Evolutionary conservation across 2,888 invertebrate species (phyloP).

Genomic region (Drosophila macrothrix): DNA sequence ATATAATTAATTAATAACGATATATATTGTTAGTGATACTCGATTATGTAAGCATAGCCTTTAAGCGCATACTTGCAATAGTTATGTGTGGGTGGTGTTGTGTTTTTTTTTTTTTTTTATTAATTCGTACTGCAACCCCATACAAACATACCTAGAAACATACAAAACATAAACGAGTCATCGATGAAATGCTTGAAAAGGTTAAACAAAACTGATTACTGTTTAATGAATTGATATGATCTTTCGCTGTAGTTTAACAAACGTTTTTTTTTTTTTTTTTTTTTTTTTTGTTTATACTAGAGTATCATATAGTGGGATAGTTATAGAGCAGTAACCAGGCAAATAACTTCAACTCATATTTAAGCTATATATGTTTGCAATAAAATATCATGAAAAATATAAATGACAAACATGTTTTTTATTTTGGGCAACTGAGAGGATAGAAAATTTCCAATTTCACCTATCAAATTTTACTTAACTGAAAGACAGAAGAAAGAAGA

Average conservation of each 20-base stretch:
- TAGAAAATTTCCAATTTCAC: background rate
- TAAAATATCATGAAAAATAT: conserved; percentile 73
- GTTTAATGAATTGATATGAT: conserved; percentile 37
- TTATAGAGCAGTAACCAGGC: conserved; percentile 74
- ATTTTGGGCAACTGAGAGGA: background rate
- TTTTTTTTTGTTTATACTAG: conserved; percentile 34
- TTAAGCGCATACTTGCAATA: conserved; percentile 63
- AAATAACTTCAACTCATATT: conserved; percentile 78
- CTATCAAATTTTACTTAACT: background rate
- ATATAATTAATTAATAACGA: conserved; percentile 58
- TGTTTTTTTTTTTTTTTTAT: conserved; percentile 39
- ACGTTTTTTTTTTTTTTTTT: conserved; percentile 16
- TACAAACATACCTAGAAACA: conserved; percentile 11
- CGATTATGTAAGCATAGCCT: conserved; percentile 71
- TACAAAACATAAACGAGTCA: conserved; percentile 53
- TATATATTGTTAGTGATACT: conserved; percentile 78
- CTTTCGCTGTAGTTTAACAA: conserved; percentile 37
- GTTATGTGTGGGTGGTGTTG: conserved; percentile 31
- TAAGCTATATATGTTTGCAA: conserved; percentile 79
- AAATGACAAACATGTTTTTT: conserved; percentile 11
- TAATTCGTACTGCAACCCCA: conserved; percentile 20
- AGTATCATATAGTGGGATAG: conserved; percentile 72
- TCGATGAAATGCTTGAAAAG: conserved; percentile 57
- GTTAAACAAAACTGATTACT: conserved; percentile 36
- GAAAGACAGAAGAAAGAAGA: background rate